Conservation (phyloP, 2,113 vertebrate genomes). For the Erythrolamprus reginae region DNA sequence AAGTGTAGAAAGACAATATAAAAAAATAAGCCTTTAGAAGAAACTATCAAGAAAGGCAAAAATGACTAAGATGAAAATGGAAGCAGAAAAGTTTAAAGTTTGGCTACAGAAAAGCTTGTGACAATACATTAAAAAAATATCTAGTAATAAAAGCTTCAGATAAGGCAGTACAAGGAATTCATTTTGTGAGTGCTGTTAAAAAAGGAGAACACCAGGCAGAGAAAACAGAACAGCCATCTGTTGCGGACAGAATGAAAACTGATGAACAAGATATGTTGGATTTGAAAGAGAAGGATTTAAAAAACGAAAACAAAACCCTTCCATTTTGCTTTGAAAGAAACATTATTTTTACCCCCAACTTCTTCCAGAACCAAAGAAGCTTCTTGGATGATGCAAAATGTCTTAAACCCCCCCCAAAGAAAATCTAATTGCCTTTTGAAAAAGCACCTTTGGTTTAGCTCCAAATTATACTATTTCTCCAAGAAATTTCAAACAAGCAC, state of each 20-base stretch:
- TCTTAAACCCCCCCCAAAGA: too few relatives aligned
- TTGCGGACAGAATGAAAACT: background rate
- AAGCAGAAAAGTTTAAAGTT: background rate
- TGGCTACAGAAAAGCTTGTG: background rate
- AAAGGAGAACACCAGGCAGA: background rate
- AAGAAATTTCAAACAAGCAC: background rate
- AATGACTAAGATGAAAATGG: background rate
- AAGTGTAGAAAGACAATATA: background rate
- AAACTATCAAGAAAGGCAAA: background rate
- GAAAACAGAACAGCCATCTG: background rate
- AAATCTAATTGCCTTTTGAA: too few relatives aligned
- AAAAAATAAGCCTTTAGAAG: background rate
- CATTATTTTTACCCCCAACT: background rate
- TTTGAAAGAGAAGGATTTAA: background rate
- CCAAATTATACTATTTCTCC: background rate
- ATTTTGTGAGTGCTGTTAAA: background rate
- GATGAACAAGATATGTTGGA: background rate
- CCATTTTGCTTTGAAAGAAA: background rate
- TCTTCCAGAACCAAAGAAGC: too few relatives aligned
- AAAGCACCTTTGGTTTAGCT: background rate
- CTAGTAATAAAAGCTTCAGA: background rate
- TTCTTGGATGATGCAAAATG: too few relatives aligned
- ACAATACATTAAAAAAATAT: background rate
- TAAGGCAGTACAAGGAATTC: background rate
- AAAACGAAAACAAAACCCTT: background rate